Base-by-base conservation (phyloP, 2,797 vertebrate species). In the Phoeniculus purpureus region DNA sequence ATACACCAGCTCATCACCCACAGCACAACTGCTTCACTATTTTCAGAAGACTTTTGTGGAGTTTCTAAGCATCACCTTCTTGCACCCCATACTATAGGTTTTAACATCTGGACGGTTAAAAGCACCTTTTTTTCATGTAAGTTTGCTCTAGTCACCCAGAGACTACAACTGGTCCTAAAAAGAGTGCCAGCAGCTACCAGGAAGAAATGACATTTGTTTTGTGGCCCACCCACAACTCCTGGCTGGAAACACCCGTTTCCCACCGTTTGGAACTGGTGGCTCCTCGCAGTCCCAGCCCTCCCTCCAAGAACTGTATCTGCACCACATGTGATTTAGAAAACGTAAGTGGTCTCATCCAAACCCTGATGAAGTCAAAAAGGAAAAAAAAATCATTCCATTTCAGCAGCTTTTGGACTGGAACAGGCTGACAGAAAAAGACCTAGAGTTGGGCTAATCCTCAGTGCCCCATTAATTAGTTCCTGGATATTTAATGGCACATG, bases 1-100 rank as follows among this genome's bases (percentile, higher is more conserved):
- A 55, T 9, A 16, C 27, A 37, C 2, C 52, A 20, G 19, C 31
- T 73, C 2, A 0, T 17, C 29, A 55, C 18, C 18, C 14, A 21
- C 23, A 40, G 50, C 1, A 6, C 43, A 76, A 10, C 6, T 10
- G 1, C 11, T 23, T 31, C 15, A n/a, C 12, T 71, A 15, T 32
- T 82, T 64, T 15, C n/a, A 12, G 52, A 51, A 37, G 19, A 16
- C 66, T 29, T n/a, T 4, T 10, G 20, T 1, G 5, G 10, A 75
- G 6, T 18, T 51, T 29, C 62, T 66, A 29, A 75, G 13, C 40
- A 15, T 22, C 40, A 18, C 8, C 1, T 22, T 1, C 10, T 1
- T 25, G 6, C 15, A 4, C 7, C 4, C 20, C 22, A 23, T 14
- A 4, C 19, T 80, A 52, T 0, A 6, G 7, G 5, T 47, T 71